These are phyloP conservation scores for Chaetodon trifasciatus DNA, from an alignment of 2,797 vertebrate genomes.

Conservation along the genomic window DNA sequence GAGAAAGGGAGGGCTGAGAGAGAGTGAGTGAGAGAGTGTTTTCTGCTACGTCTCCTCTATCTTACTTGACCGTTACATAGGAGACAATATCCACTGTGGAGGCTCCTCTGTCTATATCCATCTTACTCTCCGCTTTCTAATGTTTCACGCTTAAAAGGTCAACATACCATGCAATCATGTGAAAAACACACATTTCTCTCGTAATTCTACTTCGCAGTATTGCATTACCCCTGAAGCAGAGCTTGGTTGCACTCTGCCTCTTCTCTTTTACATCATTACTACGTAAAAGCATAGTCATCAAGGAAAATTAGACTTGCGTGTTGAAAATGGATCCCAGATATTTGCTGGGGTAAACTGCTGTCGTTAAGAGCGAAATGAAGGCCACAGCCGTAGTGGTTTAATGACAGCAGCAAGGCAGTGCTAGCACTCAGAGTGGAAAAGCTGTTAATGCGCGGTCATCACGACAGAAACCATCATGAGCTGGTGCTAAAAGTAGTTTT, in stretches of 20 bases:
- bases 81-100: constrained; percentile 43
- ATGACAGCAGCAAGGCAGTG: constrained; percentile 59
- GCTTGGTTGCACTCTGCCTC: constrained; percentile 59
- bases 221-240: constrained; percentile 46
- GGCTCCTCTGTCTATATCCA: constrained; percentile 46
- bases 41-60: constrained; percentile 65
- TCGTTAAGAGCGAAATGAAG: constrained; percentile 53
- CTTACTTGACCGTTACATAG: constrained; percentile 74
- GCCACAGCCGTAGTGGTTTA: constrained; percentile 54
- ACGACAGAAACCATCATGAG: constrained; percentile 49
- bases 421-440: constrained; percentile 57
- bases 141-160: constrained; percentile 68
- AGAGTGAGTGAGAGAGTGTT: constrained; percentile 58
- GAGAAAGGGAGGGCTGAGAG: constrained; percentile 73
- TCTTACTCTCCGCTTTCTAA: constrained; percentile 43
- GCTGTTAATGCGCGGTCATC: constrained; percentile 68
- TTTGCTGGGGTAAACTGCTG: constrained; percentile 64
- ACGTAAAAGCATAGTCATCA: constrained; percentile 53
- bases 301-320: constrained; percentile 54
- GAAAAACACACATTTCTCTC: constrained; percentile 42
- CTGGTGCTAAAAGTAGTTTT: constrained; percentile 59
- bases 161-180: constrained; percentile 21
- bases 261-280: constrained; percentile 50
- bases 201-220: constrained; percentile 29
- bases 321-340: constrained; percentile 66